Evolutionary conservation across 37 sponge, comb jelly and placozoan species (phyloP).

Genomic region (Hexactinellida sp.): DNA sequence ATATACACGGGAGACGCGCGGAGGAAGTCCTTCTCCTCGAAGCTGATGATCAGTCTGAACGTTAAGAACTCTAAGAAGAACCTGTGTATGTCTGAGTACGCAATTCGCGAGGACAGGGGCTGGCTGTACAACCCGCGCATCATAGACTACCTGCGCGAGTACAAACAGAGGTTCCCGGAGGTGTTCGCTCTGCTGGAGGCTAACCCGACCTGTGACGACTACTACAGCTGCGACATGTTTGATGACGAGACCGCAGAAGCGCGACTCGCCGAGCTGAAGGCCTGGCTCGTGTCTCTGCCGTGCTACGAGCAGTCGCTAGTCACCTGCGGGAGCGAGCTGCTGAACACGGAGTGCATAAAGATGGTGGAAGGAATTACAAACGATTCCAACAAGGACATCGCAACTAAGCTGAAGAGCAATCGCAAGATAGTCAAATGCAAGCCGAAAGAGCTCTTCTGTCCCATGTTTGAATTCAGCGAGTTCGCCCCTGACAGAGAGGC

Average conservation of each 20-base stretch:
- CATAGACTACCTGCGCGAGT: slow-evolving; percentile 36
- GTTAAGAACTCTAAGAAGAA: slow-evolving; percentile 66
- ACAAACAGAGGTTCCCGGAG: slow-evolving; percentile 45
- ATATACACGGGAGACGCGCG: background rate
- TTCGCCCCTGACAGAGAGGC: slow-evolving; percentile 59
- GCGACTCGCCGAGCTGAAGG: slow-evolving; percentile 4
- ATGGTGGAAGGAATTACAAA: background rate
- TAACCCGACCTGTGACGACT: slow-evolving; percentile 42
- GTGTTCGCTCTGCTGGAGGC: slow-evolving; percentile 39
- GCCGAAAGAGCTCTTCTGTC: slow-evolving; percentile 20
- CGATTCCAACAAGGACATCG: background rate
- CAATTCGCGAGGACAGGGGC: slow-evolving; percentile 18
- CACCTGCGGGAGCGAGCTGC: slow-evolving; percentile 51
- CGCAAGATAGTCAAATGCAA: background rate
- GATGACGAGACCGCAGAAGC: slow-evolving; percentile 29
- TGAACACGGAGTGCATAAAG: background rate
- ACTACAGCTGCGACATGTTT: slow-evolving; percentile 50
- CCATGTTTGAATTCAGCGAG: slow-evolving; percentile 28
- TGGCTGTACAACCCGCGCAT: slow-evolving; percentile 58
- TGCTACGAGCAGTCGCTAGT: slow-evolving; percentile 25
- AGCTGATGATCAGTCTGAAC: slow-evolving; percentile 60
- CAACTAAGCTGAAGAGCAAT: background rate
- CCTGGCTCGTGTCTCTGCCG: slow-evolving; percentile 55
- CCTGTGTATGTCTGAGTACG: background rate
- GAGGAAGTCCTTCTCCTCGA: background rate